phyloP scores from a whole-genome alignment of 2,113 vertebrate genomes.

The Actenoides lindsayi region DNA sequence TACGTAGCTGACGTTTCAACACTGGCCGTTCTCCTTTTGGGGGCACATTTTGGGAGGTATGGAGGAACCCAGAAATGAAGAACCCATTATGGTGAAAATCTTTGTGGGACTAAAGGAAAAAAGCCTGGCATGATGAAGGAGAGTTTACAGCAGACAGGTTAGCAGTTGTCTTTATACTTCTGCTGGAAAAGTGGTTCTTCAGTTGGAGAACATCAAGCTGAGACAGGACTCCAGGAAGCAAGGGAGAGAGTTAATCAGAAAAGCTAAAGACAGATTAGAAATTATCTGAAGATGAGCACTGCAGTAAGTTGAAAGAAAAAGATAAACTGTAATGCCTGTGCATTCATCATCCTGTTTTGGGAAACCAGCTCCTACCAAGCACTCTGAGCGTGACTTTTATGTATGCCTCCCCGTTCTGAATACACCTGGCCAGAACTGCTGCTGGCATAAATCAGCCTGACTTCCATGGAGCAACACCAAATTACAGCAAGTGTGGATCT shows the following conservation, averaged over 20 bases:
- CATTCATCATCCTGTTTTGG: not conserved
- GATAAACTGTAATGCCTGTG: not conserved
- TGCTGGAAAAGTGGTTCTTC: not conserved
- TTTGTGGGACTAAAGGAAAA: not conserved
- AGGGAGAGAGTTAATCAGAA: not conserved
- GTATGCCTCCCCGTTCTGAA: not conserved
- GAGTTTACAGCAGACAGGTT: not conserved
- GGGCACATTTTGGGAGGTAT: not conserved
- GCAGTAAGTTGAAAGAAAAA: not conserved
- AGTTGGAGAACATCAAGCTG: not conserved
- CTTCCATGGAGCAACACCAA: not conserved
- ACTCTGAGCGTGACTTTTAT: not conserved
- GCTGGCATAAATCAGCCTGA: conserved; percentile 40
- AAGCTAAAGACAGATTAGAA: not conserved
- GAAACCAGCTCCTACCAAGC: not conserved
- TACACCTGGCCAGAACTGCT: not conserved
- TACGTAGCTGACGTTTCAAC: not conserved
- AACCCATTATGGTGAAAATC: not conserved
- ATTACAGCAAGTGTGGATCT: not conserved
- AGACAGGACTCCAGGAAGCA: not conserved
- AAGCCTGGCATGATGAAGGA: not conserved
- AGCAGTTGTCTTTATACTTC: not conserved
- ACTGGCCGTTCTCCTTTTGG: not conserved
- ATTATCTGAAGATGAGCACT: not conserved
- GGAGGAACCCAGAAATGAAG: not conserved